phyloP scores from a whole-genome alignment of 2,797 vertebrate species.

The Anguilla megastoma region DNA sequence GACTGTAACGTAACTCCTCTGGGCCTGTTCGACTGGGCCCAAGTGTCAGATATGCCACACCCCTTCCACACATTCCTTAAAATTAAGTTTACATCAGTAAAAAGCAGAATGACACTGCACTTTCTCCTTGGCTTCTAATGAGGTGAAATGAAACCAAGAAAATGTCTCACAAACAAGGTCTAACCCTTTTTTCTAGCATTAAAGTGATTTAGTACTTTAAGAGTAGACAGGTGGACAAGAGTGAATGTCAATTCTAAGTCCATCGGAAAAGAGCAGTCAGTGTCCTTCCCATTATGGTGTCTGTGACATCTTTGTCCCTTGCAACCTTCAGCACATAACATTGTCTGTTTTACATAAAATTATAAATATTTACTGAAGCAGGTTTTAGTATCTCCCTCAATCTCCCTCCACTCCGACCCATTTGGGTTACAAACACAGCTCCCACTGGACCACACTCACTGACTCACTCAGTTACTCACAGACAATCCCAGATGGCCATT shows the following conservation, averaged over 20 bases:
- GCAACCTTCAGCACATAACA: neutral
- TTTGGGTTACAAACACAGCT: no score
- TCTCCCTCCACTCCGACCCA: no score
- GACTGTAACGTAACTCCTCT: slow-evolving; percentile 53
- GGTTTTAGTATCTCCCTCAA: neutral
- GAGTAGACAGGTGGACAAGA: neutral
- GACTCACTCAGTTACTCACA: neutral
- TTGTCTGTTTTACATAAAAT: neutral
- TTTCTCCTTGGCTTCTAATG: slow-evolving; percentile 52
- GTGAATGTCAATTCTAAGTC: neutral
- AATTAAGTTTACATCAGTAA: slow-evolving; percentile 60
- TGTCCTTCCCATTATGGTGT: neutral
- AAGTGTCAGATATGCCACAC: slow-evolving; percentile 60
- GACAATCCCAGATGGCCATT: neutral
- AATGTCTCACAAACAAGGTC: slow-evolving; percentile 46
- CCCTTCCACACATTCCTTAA: slow-evolving; percentile 61
- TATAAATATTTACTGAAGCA: neutral
- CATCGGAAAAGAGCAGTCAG: neutral
- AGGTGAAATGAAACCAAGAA: slow-evolving; percentile 45
- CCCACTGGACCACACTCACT: neutral
- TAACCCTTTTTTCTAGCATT: slow-evolving; percentile 20
- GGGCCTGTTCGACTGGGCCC: slow-evolving; percentile 52
- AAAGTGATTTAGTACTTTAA: neutral
- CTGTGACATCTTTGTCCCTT: neutral
- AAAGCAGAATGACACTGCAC: slow-evolving; percentile 60